These are phyloP conservation scores for Orgyia antiqua DNA, from an alignment of 2,888 invertebrate species.

Conservation along the genomic window DNA sequence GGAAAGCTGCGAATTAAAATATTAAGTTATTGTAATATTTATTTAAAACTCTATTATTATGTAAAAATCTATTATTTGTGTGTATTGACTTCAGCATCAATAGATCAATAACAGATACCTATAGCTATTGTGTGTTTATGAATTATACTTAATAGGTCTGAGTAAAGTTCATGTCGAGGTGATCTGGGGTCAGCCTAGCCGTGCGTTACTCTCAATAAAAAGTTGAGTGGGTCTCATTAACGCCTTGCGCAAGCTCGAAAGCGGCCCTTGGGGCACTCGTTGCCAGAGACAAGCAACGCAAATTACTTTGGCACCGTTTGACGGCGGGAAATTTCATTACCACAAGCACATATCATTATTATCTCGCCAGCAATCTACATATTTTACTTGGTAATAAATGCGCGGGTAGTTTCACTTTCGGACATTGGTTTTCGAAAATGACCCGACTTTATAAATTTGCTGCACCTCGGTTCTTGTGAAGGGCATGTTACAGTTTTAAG, in stretches of 20 bases:
- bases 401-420: constrained; percentile 75
- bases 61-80: no score
- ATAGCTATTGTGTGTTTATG: no score
- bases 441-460: constrained; percentile 68
- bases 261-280: constrained; percentile 73
- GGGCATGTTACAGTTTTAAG: constrained; percentile 76
- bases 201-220: constrained; percentile 61
- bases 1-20: no score
- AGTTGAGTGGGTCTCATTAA: constrained; percentile 65
- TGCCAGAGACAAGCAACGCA: constrained; percentile 74
- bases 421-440: constrained; percentile 76
- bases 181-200: constrained; percentile 32
- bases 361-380: constrained; percentile 76
- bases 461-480: constrained; percentile 54
- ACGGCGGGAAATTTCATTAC: constrained; percentile 79
- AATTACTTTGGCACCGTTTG: constrained; percentile 79
- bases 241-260: constrained; percentile 75
- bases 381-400: constrained; percentile 77
- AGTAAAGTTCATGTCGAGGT: constrained; percentile 5
- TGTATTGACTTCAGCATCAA: no score
- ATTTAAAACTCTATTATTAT: no score
- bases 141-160: no score
- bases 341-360: constrained; percentile 79
- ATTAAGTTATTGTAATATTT: no score
- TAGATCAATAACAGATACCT: no score